Percentiles rank a stretch among this genome's conserved stretches.
Evolutionary conservation across 2,888 invertebrate species (phyloP).

Genomic region (Pollenia griseotomentosa): DNA sequence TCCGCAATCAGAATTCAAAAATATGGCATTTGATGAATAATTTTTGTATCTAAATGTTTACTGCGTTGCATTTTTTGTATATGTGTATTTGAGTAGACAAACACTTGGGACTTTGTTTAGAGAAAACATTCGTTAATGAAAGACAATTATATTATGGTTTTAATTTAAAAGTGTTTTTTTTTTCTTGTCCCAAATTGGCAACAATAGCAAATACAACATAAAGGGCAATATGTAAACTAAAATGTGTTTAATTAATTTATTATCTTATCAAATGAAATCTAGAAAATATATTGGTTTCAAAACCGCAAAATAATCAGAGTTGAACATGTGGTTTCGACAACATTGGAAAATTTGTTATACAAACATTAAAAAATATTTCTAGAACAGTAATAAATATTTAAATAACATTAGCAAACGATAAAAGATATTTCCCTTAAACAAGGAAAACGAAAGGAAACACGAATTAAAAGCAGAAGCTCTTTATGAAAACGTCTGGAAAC

Average conservation of each 20-base stretch:
- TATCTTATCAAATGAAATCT: constrained; percentile 51
- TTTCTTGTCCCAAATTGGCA: background rate
- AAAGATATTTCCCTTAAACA: background rate
- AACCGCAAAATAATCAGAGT: constrained; percentile 60
- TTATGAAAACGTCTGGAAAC: no score
- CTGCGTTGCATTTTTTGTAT: no score
- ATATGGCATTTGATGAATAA: no score
- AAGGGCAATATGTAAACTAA: constrained; percentile 4
- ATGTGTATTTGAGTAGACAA: background rate
- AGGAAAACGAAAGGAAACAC: background rate
- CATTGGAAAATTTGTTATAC: background rate
- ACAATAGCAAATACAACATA: constrained; percentile 1
- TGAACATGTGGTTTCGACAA: constrained; percentile 51
- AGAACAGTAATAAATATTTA: constrained; percentile 4
- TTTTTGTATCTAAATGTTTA: no score
- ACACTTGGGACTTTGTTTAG: constrained; percentile 13
- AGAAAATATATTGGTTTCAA: constrained; percentile 62
- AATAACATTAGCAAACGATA: background rate
- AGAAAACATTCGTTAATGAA: constrained; percentile 10
- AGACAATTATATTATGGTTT: constrained; percentile 29
- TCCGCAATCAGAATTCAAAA: no score
- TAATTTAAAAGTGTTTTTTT: background rate
- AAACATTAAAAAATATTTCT: background rate
- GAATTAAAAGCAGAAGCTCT: no score
- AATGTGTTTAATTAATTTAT: constrained; percentile 60